These are phyloP conservation scores for Gymnoscelis rufifasciata DNA, from an alignment of 2,888 invertebrate species.

Conservation along the genomic window DNA sequence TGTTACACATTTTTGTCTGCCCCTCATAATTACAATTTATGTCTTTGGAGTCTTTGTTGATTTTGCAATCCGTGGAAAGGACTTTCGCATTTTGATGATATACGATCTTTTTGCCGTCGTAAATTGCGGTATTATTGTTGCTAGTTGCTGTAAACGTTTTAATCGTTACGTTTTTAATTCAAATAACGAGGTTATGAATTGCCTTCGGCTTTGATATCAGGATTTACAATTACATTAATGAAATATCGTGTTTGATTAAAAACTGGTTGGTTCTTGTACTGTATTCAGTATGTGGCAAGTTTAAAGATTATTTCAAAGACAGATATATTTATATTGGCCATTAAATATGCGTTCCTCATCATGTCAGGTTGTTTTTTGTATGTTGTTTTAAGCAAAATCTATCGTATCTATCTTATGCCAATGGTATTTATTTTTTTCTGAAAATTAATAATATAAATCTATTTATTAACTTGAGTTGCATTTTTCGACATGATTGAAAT, in stretches of 20 bases:
- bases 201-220: conserved; percentile 5
- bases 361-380: too few relatives aligned
- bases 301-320: too few relatives aligned
- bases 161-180: conserved; percentile 19
- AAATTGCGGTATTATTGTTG: conserved; percentile 21
- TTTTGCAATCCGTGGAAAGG: conserved; percentile 21
- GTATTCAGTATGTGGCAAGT: background rate
- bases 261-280: background rate
- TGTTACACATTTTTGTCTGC: conserved; percentile 23
- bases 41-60: conserved; percentile 24
- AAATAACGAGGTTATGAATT: conserved; percentile 14
- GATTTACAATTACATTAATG: background rate
- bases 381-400: too few relatives aligned
- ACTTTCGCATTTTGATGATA: conserved; percentile 22
- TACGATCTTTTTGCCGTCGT: conserved; percentile 19
- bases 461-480: too few relatives aligned
- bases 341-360: too few relatives aligned
- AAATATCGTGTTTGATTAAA: background rate
- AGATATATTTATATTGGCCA: too few relatives aligned
- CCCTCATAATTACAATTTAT: conserved; percentile 54
- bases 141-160: conserved; percentile 18
- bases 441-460: too few relatives aligned
- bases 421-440: too few relatives aligned
- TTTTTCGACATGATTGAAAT: conserved; percentile 18
- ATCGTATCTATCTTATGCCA: too few relatives aligned